Evolutionary conservation across 2,113 vertebrate genomes (phyloP), one percentile per base, ranked within the genome.

Genomic region (Myodes glareolus): DNA sequence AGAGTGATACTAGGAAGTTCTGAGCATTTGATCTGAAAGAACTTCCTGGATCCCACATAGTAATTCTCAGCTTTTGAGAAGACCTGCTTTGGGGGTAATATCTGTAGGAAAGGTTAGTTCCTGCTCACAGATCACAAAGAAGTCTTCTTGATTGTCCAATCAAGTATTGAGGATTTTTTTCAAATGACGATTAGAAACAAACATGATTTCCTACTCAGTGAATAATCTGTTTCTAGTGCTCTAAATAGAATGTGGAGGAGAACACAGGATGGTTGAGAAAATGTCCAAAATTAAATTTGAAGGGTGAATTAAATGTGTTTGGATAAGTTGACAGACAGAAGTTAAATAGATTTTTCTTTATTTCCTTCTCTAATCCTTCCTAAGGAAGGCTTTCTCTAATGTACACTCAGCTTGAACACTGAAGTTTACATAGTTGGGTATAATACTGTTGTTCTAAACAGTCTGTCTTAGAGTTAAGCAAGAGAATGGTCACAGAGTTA

Each of bases 231-330:
- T 92, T 73, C 61, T 14, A 29, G 55, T 23, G 13, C 11, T 39
- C 11, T 39, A 1, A 3, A 25, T 1, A 39, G 80, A 65, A 70
- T 65, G 75, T 61, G 86, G 42, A 73, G 84, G 17, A 50, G 19
- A 2, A 36, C n/a, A 78, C 47, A 42, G 75, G 85, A 87, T 39
- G 33, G 85, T 27, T 45, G 70, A n/a, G 63, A 85, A 92, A 75
- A 36, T 82, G 47, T 91, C 89, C 73, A 95, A 75, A 93, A 92
- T 78, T 92, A 96, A 55, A 89, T 73, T 65, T 75, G 52, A 88
- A 94, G 55, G 23, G 14, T 47, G 61, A 89, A 94, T 93, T 90
- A 90, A 88, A 61, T 73, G 0, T 86, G 65, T 86, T 82, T 89
- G 58, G n/a, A 50, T 95, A 73, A 93, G 39, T 68, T 70, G 5